Evolutionary conservation across 2,888 invertebrate species (phyloP).

Genomic region (Ectemnius cavifrons): DNA sequence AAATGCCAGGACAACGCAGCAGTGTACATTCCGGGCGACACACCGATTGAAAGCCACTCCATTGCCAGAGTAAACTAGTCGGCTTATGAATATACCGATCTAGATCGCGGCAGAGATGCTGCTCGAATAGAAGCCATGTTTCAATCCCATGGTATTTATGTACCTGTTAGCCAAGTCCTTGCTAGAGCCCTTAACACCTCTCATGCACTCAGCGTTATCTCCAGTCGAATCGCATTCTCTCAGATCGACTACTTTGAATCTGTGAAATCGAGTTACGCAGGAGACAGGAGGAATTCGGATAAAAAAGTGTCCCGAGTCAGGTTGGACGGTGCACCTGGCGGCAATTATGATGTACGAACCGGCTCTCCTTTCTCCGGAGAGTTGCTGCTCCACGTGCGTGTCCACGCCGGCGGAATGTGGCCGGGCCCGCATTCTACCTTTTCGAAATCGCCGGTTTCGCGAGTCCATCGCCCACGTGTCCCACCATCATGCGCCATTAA

Average conservation of each 20-base stretch:
- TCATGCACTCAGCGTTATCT: no score
- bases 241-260: no score
- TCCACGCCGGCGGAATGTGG: conserved; percentile 12
- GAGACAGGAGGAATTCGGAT: neutral
- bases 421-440: conserved; percentile 33
- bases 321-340: conserved; percentile 44
- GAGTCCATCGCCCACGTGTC: conserved; percentile 53
- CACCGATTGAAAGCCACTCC: no score
- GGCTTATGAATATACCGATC: no score
- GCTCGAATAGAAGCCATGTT: no score
- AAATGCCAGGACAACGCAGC: neutral
- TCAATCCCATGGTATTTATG: no score
- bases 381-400: conserved; percentile 8
- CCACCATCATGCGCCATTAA: conserved; percentile 53
- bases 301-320: neutral
- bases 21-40: neutral
- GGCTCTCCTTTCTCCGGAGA: conserved; percentile 33
- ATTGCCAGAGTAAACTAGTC: no score
- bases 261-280: no score
- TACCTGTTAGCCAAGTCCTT: no score
- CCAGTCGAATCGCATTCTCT: no score
- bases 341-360: conserved; percentile 51
- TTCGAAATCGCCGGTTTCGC: conserved; percentile 54
- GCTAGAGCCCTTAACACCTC: no score
- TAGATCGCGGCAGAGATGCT: no score